Conservation (phyloP, 2,888 invertebrate genomes). For the Metacarcinus magister region DNA sequence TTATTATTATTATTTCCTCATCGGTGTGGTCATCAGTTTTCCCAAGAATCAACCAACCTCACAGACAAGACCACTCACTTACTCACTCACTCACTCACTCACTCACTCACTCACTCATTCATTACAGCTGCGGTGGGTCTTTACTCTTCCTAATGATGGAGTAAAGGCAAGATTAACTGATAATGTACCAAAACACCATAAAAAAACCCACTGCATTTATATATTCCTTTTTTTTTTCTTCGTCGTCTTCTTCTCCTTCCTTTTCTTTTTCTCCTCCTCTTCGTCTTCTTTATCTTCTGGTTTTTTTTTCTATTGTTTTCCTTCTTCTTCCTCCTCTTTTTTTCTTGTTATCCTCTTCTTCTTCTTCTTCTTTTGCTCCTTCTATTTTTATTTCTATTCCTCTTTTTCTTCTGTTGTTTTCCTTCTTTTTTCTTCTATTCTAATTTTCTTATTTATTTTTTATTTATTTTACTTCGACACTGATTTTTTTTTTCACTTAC, state of each 20-base stretch:
- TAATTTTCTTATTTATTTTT: neutral
- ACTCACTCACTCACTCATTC: no score
- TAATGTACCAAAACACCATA: neutral
- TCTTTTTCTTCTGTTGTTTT: neutral
- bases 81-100: no score
- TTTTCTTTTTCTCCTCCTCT: neutral
- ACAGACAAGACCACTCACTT: neutral
- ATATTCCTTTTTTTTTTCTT: neutral
- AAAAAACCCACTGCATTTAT: neutral
- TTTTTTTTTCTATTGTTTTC: neutral
- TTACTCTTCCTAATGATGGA: neutral
- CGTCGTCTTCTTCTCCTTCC: neutral
- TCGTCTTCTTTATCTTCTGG: neutral
- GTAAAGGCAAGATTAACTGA: neutral
- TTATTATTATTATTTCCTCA: neutral
- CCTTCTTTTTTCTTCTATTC: neutral
- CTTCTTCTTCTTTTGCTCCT: neutral
- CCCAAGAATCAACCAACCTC: neutral
- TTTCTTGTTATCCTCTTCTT: neutral
- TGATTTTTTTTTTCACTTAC: neutral
- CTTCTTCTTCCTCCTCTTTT: neutral
- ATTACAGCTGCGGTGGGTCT: no score
- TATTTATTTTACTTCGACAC: neutral
- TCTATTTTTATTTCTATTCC: neutral
- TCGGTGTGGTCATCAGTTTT: neutral